A percentile compares a stretch with the other conserved stretches of the same genome.
phyloP scores from a whole-genome alignment of 2,797 vertebrate genomes.

The Muscicapa comitata region DNA sequence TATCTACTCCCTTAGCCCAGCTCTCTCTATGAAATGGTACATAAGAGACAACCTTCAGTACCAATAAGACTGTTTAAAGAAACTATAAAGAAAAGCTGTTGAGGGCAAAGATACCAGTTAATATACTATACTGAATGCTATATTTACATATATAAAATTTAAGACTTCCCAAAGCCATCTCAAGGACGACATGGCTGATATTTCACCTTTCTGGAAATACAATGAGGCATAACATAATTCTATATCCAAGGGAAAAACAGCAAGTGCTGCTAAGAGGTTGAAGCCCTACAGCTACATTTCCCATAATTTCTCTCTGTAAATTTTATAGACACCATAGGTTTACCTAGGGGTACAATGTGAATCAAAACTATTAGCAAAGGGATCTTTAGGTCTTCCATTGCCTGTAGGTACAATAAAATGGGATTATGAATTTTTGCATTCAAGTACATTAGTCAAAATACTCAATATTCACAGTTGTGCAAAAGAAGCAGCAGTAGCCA shows the following conservation, averaged over 20 bases:
- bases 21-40: neutral
- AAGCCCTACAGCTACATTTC: neutral
- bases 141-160: neutral
- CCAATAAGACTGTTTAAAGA: neutral
- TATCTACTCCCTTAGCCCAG: neutral
- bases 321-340: neutral
- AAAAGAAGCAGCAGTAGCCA: neutral
- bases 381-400: neutral
- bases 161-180: neutral
- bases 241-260: neutral
- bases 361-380: slow-evolving; percentile 1
- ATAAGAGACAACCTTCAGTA: neutral
- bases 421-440: neutral
- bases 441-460: slow-evolving; percentile 4
- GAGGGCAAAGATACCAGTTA: neutral
- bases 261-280: neutral
- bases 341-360: neutral
- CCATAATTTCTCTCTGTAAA: neutral
- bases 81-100: neutral
- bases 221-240: neutral
- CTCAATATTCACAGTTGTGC: neutral
- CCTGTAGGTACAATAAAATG: slow-evolving; percentile 2
- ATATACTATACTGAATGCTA: neutral
- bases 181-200: neutral
- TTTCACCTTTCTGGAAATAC: neutral